Evolutionary conservation across 2,113 vertebrate species (phyloP).

Genomic region (Cebidichthys violaceus): DNA sequence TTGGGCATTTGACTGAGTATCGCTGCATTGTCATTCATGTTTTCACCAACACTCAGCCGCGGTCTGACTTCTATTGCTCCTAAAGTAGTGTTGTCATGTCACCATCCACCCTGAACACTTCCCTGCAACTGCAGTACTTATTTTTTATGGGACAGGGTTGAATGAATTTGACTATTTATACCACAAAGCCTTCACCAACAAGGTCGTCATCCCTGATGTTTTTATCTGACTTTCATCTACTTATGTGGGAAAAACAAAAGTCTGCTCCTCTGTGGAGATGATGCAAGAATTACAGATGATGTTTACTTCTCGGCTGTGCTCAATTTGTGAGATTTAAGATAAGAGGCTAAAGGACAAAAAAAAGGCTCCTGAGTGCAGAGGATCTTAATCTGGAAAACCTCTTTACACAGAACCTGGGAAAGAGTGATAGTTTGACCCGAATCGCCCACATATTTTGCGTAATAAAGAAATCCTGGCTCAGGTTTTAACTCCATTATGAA

Average conservation of each 20-base stretch:
- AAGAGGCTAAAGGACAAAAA: constrained; percentile 24
- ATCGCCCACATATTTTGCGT: constrained; percentile 64
- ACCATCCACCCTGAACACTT: neutral
- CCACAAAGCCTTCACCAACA: neutral
- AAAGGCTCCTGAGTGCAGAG: constrained; percentile 29
- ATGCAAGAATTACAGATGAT: constrained; percentile 21
- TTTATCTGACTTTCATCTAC: constrained; percentile 14
- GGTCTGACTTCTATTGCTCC: no score
- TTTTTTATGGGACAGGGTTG: neutral
- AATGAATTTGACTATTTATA: constrained; percentile 5
- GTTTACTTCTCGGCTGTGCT: constrained; percentile 14
- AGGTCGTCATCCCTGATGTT: neutral
- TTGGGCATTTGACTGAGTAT: neutral
- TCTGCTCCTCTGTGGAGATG: neutral
- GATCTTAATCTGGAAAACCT: constrained; percentile 61
- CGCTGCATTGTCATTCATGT: neutral
- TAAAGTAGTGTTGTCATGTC: neutral
- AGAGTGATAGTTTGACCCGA: constrained; percentile 41
- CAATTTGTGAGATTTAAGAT: constrained; percentile 10
- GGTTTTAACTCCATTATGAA: constrained; percentile 50
- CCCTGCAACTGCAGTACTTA: neutral
- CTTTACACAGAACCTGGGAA: constrained; percentile 43
- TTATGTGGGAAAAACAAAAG: neutral
- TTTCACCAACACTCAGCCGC: neutral
- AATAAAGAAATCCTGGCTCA: constrained; percentile 55